phyloP scores from a whole-genome alignment of 2,113 vertebrate species.

The Dinomys branickii region DNA sequence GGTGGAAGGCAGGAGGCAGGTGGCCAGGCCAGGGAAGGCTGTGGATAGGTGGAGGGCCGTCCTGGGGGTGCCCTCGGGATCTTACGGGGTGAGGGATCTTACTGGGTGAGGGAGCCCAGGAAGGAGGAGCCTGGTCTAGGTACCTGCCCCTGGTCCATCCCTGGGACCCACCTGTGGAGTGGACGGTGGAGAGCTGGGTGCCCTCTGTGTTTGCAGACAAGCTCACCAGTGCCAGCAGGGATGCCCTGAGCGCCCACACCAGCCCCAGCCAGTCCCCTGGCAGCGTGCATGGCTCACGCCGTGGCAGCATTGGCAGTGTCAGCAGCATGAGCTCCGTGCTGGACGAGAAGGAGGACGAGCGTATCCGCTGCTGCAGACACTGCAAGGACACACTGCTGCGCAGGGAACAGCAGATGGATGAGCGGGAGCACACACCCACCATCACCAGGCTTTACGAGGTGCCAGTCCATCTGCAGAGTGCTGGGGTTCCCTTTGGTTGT shows the following conservation, averaged over 20 bases:
- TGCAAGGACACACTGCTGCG: slow-evolving; percentile 95
- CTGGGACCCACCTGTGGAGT: neutral
- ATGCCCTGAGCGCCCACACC: slow-evolving; percentile 88
- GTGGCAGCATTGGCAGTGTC: slow-evolving; percentile 94
- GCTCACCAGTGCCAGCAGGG: slow-evolving; percentile 93
- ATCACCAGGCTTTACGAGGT: slow-evolving; percentile 95
- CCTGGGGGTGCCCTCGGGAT: neutral
- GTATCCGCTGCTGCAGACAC: slow-evolving; percentile 95
- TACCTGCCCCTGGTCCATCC: neutral
- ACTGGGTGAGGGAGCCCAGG: neutral
- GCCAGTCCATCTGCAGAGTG: neutral
- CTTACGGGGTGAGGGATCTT: too few species aligned
- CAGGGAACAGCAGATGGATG: slow-evolving; percentile 95
- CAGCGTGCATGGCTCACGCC: slow-evolving; percentile 90
- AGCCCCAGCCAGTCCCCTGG: slow-evolving; percentile 90
- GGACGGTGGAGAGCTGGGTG: neutral
- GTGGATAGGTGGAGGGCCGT: neutral
- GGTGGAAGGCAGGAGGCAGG: neutral
- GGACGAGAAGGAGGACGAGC: slow-evolving; percentile 96
- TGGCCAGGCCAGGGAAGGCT: neutral
- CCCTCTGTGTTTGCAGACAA: slow-evolving; percentile 87
- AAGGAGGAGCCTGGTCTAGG: neutral
- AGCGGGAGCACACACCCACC: slow-evolving; percentile 92
- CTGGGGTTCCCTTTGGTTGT: neutral
- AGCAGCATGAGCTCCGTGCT: slow-evolving; percentile 95